A percentile compares a stretch with the other conserved stretches of the same genome.
These are phyloP conservation scores for Aelia acuminata DNA, from an alignment of 2,888 invertebrate species.

Conservation along the genomic window DNA sequence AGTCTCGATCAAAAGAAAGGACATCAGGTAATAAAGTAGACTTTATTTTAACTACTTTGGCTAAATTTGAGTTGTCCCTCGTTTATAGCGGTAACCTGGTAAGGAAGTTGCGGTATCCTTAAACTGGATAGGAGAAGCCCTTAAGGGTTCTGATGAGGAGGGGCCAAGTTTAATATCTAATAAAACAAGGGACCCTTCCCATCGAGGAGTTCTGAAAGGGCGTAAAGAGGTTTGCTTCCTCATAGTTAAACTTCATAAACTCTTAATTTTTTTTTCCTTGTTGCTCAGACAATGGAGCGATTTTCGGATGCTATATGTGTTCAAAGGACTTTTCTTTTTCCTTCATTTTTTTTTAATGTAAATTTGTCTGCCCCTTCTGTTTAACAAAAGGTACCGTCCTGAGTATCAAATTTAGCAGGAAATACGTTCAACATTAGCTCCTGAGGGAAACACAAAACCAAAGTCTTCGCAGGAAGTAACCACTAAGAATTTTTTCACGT, in stretches of 20 bases:
- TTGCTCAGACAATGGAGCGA: neutral
- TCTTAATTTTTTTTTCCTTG: neutral
- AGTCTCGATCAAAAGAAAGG: neutral
- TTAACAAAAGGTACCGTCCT: too few species aligned
- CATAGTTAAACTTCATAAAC: conserved; percentile 14
- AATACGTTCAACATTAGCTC: too few species aligned
- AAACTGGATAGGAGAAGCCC: neutral
- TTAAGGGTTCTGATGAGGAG: neutral
- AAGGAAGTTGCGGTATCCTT: conserved; percentile 3
- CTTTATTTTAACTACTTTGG: neutral
- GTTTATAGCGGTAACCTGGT: conserved; percentile 2
- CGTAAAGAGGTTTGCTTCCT: neutral
- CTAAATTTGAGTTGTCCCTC: neutral
- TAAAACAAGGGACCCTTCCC: neutral
- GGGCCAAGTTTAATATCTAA: conserved; percentile 34
- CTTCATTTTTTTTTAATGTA: neutral
- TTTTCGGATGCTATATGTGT: neutral
- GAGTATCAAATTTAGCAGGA: too few species aligned
- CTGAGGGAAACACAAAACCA: too few species aligned
- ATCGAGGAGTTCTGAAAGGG: neutral
- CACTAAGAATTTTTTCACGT: too few species aligned
- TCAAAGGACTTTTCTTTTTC: neutral
- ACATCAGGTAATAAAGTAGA: neutral
- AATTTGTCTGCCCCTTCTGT: too few species aligned
- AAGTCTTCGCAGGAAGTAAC: too few species aligned